Base-by-base conservation (phyloP, 1,140 invertebrate species). In the Cryptotermes secundus region DNA sequence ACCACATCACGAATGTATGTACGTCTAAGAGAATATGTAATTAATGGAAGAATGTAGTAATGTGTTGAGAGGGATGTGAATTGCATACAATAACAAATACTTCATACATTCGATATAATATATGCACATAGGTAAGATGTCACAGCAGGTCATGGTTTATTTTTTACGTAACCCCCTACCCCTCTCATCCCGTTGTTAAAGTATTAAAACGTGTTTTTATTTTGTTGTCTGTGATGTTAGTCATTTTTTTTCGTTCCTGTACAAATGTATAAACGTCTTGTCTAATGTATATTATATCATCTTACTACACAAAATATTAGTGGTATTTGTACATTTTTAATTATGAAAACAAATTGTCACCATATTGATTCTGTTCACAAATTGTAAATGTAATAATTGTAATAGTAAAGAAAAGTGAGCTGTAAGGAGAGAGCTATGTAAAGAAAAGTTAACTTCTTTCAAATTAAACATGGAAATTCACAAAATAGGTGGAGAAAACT, bases 161-260 rank as follows among this genome's bases (percentile, higher is more conserved):
- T 82, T 19, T 49, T 31, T 26, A 19, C 19, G n/a, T 45, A 9
- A n/a, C 31, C 7, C 16, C 31, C n/a, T 42, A 12, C 26, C 38
- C 80, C 26, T 2, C 80, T 81, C 34, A n/a, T 31, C 31, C 36
- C 45, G 38, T 45, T 45, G 38, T 82, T 38, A 45, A 83, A 84
- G 83, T 84, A 84, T 84, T 84, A 84, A 80, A 49, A 82, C 59
- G 59, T 72, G 59, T 72, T 82, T 38, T 72, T n/a, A 34, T 84
- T 59, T 80, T 84, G 83, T 84, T 84, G 83, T 84, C 83, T 84
- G 83, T 84, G 83, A 84, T 84, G 83, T 84, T 84, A 84, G 38
- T 79, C 79, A 38, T 24, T 84, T 84, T 84, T 42, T 84, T 84
- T 38, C 42, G 34, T 79, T 72, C 79, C 26, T 84, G 65, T 72